These are phyloP conservation scores for Neodon shergylaensis DNA, from an alignment of 2,113 vertebrate genomes.

Conservation along the genomic window DNA sequence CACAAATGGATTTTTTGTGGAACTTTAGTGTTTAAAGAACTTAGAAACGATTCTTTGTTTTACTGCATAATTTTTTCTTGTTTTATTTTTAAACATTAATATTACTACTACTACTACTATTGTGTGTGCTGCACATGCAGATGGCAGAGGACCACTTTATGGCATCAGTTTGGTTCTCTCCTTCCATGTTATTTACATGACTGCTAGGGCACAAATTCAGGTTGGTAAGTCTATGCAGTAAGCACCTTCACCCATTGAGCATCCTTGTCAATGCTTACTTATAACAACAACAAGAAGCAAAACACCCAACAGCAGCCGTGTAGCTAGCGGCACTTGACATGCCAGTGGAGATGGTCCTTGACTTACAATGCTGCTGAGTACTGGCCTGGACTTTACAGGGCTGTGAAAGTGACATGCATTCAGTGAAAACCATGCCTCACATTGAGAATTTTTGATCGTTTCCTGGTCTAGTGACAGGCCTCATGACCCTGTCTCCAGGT, in stretches of 20 bases:
- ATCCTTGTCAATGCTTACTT: neutral
- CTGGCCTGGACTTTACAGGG: neutral
- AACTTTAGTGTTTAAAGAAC: neutral
- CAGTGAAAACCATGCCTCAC: neutral
- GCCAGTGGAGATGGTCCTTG: neutral
- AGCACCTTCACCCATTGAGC: neutral
- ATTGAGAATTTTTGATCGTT: neutral
- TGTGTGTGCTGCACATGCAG: neutral
- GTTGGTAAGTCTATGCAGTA: neutral
- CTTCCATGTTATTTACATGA: neutral
- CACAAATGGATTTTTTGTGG: neutral
- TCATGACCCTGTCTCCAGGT: neutral
- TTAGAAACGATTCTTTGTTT: neutral
- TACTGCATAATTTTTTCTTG: neutral
- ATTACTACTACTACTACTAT: neutral
- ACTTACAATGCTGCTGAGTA: too few relatives aligned
- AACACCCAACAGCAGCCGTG: accelerated
- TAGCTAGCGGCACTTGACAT: neutral
- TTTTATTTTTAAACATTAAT: neutral
- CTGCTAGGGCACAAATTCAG: neutral
- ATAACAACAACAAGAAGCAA: neutral
- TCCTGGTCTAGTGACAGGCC: neutral
- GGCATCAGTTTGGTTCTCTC: too few relatives aligned
- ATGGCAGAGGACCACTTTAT: neutral
- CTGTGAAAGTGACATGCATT: neutral